Base-by-base conservation (phyloP, 2,888 invertebrate species). In the Heterodera filipjevi region DNA sequence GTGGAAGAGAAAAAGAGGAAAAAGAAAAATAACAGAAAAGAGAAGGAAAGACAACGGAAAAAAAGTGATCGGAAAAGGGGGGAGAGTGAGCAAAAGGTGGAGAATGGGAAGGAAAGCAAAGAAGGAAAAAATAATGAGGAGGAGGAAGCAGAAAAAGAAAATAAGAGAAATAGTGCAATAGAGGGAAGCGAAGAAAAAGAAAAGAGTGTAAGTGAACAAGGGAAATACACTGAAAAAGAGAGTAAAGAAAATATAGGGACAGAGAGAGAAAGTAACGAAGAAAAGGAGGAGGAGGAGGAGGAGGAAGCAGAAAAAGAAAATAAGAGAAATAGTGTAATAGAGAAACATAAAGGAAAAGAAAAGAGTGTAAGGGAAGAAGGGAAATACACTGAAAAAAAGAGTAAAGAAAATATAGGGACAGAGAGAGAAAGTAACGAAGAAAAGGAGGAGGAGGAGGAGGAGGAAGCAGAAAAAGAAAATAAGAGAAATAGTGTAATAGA, bases 1-100 rank as follows among this genome's bases (percentile, higher is more conserved):
- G 59, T n/a, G 35, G 33, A 27, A 32, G 46, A 73, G 33, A 19
- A 49, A 73, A 73, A n/a, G 35, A n/a, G 22, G 10, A 73, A 73
- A 46, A 49, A 35, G 16, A 32, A 73, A 73, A 73, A 59, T 6
- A 27, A 59, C 5, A n/a, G 59, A 59, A 59, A 59, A 59, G 3
- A n/a, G 59, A 27, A n/a, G 27, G n/a, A 59, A 59, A 59, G 22
- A n/a, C n/a, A 27, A 27, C 5, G 53, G 19, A 19, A 16, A 53
- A 27, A 8, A 49, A 14, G 16, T 49, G 49, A 49, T 49, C 49
- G 16, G 19, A 49, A 49, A 49, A 16, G 0, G 19, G 19, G 49
- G 12, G 59, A 59, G n/a, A 59, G 27, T 59, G 59, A n/a, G 27
- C 59, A 59, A 10, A 59, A 59, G 8, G 22, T n/a, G 59, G 27